Percentiles rank a stretch among this genome's conserved stretches.
Evolutionary conservation across 2,888 invertebrate species (phyloP).

Genomic region (Kryphioiulus occultus): DNA sequence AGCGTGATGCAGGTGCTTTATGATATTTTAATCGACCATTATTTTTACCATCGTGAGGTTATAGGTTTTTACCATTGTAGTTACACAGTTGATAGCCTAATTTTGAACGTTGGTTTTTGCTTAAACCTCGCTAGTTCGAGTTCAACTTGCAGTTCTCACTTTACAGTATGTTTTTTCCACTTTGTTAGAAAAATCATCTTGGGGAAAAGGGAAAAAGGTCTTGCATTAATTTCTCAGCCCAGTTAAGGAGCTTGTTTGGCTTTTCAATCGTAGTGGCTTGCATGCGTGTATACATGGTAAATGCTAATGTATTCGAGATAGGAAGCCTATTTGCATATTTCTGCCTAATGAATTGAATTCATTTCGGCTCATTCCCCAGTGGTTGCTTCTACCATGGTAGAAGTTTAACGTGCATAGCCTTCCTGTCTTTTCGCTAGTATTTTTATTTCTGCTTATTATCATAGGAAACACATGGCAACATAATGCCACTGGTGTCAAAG

Average conservation of each 20-base stretch:
- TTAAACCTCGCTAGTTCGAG: too few species aligned
- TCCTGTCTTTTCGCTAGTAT: background rate
- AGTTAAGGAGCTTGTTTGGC: background rate
- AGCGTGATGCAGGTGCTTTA: too few species aligned
- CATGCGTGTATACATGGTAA: background rate
- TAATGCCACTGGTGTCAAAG: background rate
- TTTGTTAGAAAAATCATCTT: too few species aligned
- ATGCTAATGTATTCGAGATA: background rate
- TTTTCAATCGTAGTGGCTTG: background rate
- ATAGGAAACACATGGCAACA: background rate
- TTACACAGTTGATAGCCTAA: too few species aligned
- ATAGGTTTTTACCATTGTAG: too few species aligned
- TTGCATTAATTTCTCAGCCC: background rate
- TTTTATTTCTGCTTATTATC: constrained; percentile 30
- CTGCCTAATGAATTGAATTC: constrained; percentile 7
- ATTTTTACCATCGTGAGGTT: too few species aligned
- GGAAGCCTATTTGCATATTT: background rate
- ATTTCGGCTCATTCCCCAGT: background rate
- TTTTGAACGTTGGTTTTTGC: too few species aligned
- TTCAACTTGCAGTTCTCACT: too few species aligned
- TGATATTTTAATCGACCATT: too few species aligned
- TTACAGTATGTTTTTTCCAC: too few species aligned
- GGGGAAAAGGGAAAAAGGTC: too few species aligned
- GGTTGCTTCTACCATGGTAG: background rate
- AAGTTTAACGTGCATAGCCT: background rate